Base-by-base conservation (phyloP, 2,113 vertebrate species). In the Ptilonorhynchus violaceus region DNA sequence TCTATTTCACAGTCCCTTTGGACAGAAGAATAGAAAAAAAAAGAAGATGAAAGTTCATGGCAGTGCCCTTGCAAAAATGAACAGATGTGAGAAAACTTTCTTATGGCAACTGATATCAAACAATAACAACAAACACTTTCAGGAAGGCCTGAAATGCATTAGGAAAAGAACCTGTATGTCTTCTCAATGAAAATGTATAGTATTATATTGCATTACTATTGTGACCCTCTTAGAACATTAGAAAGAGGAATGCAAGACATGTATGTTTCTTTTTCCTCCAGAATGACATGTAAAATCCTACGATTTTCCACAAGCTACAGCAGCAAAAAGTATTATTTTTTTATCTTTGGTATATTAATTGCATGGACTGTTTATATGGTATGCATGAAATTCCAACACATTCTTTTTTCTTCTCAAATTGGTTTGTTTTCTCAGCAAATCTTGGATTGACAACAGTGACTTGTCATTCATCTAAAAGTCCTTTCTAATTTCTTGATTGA, bases 371-470 rank as follows among this genome's bases (percentile, higher is more conserved):
- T n/a, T 92, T 81, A 85, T 53, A 76, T 39, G 18, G 11, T 24
- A 27, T 33, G 16, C 44, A 28, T 60, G 59, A 83, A 58, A 92
- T 69, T 91, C 35, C 58, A 77, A 64, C 59, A 87, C 64, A 44
- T 87, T 78, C n/a, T 75, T 49, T 49, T 85, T 41, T 78, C 2
- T 56, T 68, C 41, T 64, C 49, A 53, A 20, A 88, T 79, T 69
- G 33, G 2, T 87, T 90, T 96, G 52, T 96, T 97, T 93, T 70
- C 76, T 95, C 74, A 88, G 76, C 58, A 92, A 80, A 74, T 30
- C 42, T 67, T 87, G 31, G 41, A 39, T 69, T 89, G 20, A 39
- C 85, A 96, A 91, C 70, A 96, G 82, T 92, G 92, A 73, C 62
- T 59, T 79, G 42, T 86, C 67, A 83, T 91, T 91, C 78, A 96